Evolutionary conservation across 2,888 invertebrate species (phyloP).

Genomic region (Adelognathus sp.): DNA sequence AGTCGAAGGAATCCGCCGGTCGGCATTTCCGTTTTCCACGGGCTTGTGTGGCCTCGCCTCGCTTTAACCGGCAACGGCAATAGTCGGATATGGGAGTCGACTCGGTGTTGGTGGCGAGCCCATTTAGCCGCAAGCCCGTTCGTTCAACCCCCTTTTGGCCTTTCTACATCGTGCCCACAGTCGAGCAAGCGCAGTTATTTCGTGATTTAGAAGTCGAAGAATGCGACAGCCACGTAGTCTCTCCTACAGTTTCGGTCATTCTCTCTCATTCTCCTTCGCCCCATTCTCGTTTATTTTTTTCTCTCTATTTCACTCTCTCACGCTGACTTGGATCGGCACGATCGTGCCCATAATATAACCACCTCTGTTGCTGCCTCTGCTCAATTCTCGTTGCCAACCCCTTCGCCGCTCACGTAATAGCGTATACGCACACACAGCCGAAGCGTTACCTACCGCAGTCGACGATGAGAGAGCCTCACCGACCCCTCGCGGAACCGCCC

Average conservation of each 20-base stretch:
- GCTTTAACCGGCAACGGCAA: not conserved
- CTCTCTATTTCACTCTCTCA: too few species aligned
- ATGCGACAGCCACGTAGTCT: conserved; percentile 54
- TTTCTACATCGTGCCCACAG: conserved; percentile 5
- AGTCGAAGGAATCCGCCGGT: conserved; percentile 61
- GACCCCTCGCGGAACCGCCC: conserved; percentile 6
- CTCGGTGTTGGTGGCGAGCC: conserved; percentile 30
- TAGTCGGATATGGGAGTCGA: conserved; percentile 7
- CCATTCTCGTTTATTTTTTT: not conserved
- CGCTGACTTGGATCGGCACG: conserved; percentile 21
- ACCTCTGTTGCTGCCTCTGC: conserved; percentile 13
- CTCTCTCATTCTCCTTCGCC: conserved; percentile 11
- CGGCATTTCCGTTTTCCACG: conserved; percentile 48
- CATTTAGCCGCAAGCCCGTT: conserved; percentile 47
- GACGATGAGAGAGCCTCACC: conserved; percentile 15
- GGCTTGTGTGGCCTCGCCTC: not conserved
- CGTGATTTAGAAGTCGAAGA: conserved; percentile 66
- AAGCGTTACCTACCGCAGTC: conserved; percentile 28
- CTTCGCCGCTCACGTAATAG: conserved; percentile 46
- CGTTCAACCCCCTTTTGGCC: conserved; percentile 25
- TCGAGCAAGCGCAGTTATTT: conserved; percentile 58
- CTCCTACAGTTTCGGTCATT: conserved; percentile 46
- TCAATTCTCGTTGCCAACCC: conserved; percentile 37
- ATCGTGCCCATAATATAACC: conserved; percentile 20
- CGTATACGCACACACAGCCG: not conserved